Evolutionary conservation across 2,888 invertebrate genomes (phyloP).

Genomic region (Bombyx huttoni): DNA sequence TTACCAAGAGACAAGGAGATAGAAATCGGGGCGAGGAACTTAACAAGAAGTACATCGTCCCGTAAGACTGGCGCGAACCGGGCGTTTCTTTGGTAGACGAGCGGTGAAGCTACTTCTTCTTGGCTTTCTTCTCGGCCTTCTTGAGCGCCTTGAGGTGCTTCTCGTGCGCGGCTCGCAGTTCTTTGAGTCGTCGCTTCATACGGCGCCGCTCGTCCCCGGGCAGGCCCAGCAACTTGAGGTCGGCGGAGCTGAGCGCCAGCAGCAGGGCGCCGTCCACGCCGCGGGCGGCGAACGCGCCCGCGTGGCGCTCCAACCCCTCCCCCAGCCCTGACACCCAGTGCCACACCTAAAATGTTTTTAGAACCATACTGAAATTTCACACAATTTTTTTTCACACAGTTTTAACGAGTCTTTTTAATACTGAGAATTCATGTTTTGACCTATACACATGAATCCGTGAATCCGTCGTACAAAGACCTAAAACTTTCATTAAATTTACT

Average conservation of each 20-base stretch:
- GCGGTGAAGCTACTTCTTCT: conserved; percentile 72
- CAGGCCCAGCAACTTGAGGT: conserved; percentile 89
- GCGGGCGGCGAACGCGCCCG: conserved; percentile 88
- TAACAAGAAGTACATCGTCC: no score
- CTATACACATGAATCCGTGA: no score
- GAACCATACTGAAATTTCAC: no score
- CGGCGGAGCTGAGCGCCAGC: conserved; percentile 89
- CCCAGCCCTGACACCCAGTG: conserved; percentile 90
- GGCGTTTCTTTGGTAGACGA: conserved; percentile 27
- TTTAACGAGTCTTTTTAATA: no score
- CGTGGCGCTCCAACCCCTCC: conserved; percentile 90
- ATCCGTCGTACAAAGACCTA: no score
- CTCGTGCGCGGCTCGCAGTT: conserved; percentile 85
- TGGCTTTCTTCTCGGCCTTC: conserved; percentile 87
- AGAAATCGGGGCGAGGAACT: no score
- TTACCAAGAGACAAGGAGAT: background rate
- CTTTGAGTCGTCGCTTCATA: conserved; percentile 88
- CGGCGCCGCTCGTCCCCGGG: conserved; percentile 84
- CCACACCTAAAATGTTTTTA: conserved; percentile 77
- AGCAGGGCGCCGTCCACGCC: conserved; percentile 91
- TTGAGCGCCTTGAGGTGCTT: conserved; percentile 88
- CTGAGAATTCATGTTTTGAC: no score
- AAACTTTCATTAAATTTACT: no score
- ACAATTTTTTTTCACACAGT: no score
- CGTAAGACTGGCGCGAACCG: conserved; percentile 21